Base-by-base conservation (phyloP, 2,113 vertebrate genomes). In the Scatophagus argus region DNA sequence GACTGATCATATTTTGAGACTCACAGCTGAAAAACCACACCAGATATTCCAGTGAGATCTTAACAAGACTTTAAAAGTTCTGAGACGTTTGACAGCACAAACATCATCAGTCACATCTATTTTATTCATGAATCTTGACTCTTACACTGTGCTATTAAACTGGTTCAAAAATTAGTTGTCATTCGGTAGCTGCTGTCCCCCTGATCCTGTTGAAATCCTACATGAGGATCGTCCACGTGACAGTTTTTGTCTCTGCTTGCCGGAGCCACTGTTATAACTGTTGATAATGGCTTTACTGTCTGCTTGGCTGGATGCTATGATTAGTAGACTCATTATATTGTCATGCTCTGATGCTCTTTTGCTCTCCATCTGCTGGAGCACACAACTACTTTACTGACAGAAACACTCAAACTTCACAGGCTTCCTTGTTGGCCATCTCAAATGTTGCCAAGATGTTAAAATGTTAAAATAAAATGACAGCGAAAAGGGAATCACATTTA, bases 281-380 rank as follows among this genome's bases (percentile, higher is more conserved):
- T 52, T 84, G 76, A 78, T 83, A 88, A 80, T 78, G 61, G 72
- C 73, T 80, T 43, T 11, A 54, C 74, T 71, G 54, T 80, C 52
- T 79, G 84, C 87, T 69, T 41, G 76, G 73, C 81, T 88, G 82
- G 82, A 80, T 65, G 58, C 64, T 80, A 69, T 83, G 90, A 94
- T 94, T 92, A 94, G 82, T 81, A 84, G 83, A 90, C 82, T 93
- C 86, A 91, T 93, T 93, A 89, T 89, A 89, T 82, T 89, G 90
- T 91, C 86, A 87, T 83, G 88, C 91, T 93, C 84, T 25, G 84
- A 54, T 89, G 85, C 87, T 73, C 82, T 82, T 88, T 84, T 77
- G 64, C 79, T 89, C 78, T 60, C 83, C 85, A 77, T 92, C 89
- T 91, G 90, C 83, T 75, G 36, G 44, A 23, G 23, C 79, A 70